Evolutionary conservation across 2,888 invertebrate genomes (phyloP).

Genomic region (Oasisia sp.): DNA sequence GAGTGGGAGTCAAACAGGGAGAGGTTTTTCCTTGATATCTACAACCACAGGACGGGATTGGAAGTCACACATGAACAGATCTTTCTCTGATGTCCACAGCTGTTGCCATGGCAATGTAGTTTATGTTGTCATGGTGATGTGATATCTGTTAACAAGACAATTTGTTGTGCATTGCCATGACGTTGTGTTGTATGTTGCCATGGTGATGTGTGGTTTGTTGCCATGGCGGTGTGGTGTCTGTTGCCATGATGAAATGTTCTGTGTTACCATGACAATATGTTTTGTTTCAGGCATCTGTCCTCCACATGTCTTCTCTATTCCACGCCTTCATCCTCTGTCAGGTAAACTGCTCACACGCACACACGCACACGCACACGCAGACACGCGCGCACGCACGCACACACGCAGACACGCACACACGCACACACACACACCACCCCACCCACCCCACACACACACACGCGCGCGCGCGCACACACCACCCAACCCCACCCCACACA

Average conservation of each 20-base stretch:
- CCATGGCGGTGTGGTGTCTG: not conserved
- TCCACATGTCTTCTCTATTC: constrained; percentile 95
- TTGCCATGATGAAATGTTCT: not conserved
- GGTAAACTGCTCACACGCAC: constrained; percentile 66
- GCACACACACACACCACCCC: too few relatives aligned
- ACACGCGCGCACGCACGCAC: too few relatives aligned
- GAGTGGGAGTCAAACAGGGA: too few relatives aligned
- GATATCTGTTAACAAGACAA: not conserved
- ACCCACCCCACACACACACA: too few relatives aligned
- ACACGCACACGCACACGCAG: not conserved
- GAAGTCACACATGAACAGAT: too few relatives aligned
- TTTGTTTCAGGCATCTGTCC: constrained; percentile 75
- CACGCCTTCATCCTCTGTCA: constrained; percentile 98
- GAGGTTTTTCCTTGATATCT: too few relatives aligned
- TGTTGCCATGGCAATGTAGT: not conserved
- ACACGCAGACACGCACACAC: too few relatives aligned
- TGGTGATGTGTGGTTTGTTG: too few relatives aligned
- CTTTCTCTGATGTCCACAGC: too few relatives aligned
- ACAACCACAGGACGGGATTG: too few relatives aligned
- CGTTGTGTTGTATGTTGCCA: not conserved
- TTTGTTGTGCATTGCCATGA: not conserved
- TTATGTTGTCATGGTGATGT: not conserved
- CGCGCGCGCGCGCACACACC: too few relatives aligned
- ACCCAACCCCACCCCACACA: too few relatives aligned
- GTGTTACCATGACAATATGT: not conserved